Conservation (phyloP, 2,113 vertebrate species). For the Penelope pileata region DNA sequence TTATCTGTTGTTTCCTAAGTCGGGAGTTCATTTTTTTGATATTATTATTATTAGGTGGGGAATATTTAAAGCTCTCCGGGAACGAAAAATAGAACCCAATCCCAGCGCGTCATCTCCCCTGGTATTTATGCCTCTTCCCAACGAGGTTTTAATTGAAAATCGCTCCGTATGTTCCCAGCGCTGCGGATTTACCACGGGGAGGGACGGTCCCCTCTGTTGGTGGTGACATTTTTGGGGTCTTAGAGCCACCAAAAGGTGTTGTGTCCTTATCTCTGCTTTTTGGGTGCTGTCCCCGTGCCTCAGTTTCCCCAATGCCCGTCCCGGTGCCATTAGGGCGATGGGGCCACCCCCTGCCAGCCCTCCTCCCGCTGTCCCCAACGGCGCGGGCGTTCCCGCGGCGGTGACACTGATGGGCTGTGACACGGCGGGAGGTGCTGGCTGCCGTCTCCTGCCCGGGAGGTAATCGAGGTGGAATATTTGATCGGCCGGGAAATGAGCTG, state of each 20-base stretch:
- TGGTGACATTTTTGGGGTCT: background rate
- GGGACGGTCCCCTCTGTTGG: background rate
- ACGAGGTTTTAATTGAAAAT: constrained; percentile 68
- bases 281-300: background rate
- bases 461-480: constrained; percentile 76
- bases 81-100: constrained; percentile 29
- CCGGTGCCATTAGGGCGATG: background rate
- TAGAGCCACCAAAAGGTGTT: too few species aligned
- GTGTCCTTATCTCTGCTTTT: background rate
- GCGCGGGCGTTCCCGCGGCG: background rate
- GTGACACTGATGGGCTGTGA: constrained; percentile 13
- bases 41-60: constrained; percentile 5
- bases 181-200: too few species aligned
- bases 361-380: background rate
- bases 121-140: constrained; percentile 53
- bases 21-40: background rate
- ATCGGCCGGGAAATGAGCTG: constrained; percentile 70
- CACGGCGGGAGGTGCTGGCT: background rate
- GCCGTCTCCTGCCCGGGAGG: constrained; percentile 22
- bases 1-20: constrained; percentile 9
- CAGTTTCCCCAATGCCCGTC: background rate
- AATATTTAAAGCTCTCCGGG: constrained; percentile 62
- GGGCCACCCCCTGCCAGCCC: background rate
- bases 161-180: background rate
- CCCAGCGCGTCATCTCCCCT: background rate